phyloP scores from a whole-genome alignment of 1,140 invertebrate species.

The Monochamus saltuarius region DNA sequence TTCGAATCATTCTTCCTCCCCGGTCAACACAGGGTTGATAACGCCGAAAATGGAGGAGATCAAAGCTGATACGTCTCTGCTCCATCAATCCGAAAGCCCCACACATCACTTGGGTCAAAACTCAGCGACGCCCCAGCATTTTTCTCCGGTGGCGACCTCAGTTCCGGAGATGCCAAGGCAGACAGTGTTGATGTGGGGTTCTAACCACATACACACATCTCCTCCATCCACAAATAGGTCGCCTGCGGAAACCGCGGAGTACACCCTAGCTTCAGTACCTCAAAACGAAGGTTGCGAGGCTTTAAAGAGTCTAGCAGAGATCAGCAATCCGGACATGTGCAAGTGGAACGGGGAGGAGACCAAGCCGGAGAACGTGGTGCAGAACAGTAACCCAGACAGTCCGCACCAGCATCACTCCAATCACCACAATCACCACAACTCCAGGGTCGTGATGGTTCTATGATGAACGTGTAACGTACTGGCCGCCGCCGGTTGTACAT shows the following conservation, averaged over 20 bases:
- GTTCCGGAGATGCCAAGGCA: slow-evolving; percentile 63
- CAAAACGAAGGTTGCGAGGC: slow-evolving; percentile 52
- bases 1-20: slow-evolving; percentile 57
- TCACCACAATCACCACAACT: slow-evolving; percentile 51
- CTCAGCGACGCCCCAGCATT: slow-evolving; percentile 56
- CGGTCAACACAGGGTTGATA: slow-evolving; percentile 57
- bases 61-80: slow-evolving; percentile 55
- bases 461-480: slow-evolving; percentile 46
- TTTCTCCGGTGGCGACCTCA: slow-evolving; percentile 45
- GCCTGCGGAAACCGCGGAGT: slow-evolving; percentile 51
- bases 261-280: slow-evolving; percentile 44
- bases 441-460: slow-evolving; percentile 51
- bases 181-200: slow-evolving; percentile 86
- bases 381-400: slow-evolving; percentile 43
- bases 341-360: slow-evolving; percentile 47
- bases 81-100: slow-evolving; percentile 51
- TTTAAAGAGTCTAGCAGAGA: slow-evolving; percentile 61
- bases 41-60: slow-evolving; percentile 67
- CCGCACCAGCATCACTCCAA: slow-evolving; percentile 47
- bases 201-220: slow-evolving; percentile 50
- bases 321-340: slow-evolving; percentile 51
- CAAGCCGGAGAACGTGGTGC: slow-evolving; percentile 38
- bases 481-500: slow-evolving; percentile 44
- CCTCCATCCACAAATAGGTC: slow-evolving; percentile 50
- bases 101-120: slow-evolving; percentile 51